These are phyloP conservation scores for Pseudonaja textilis DNA, from an alignment of 2,113 vertebrate species.

Conservation along the genomic window DNA sequence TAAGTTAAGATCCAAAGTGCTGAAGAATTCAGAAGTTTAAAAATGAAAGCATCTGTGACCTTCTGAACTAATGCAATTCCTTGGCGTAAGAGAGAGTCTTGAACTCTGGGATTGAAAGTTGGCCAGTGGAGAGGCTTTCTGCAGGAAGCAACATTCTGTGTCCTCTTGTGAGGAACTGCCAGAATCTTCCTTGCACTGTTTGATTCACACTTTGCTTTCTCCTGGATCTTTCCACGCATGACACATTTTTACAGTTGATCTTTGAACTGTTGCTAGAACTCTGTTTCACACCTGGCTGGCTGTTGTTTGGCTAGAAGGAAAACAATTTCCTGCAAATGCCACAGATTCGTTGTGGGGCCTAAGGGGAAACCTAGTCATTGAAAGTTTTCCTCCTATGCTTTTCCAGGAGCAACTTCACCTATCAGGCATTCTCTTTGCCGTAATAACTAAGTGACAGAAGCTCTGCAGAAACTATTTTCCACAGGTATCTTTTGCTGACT, in stretches of 20 bases:
- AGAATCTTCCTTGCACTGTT: not conserved
- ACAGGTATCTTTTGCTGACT: fast-evolving
- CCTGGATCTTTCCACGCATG: not conserved
- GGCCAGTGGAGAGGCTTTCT: not conserved
- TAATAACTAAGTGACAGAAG: not conserved
- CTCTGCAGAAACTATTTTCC: not conserved
- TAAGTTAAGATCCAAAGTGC: not conserved
- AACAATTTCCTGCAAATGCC: not conserved
- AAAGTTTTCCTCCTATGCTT: not conserved
- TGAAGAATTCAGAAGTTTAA: not conserved
- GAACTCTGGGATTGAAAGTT: not conserved
- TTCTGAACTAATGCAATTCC: not conserved
- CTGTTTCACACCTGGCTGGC: not conserved
- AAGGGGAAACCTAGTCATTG: not conserved
- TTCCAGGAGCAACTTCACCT: not conserved
- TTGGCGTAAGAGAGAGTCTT: not conserved
- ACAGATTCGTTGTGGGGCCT: not conserved
- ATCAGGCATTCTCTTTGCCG: not conserved
- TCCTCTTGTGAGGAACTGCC: not conserved
- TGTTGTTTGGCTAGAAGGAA: not conserved
- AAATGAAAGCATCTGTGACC: not conserved
- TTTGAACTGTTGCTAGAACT: not conserved
- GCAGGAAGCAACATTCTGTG: not conserved
- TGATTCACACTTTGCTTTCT: not conserved
- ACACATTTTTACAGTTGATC: not conserved